Evolutionary conservation across 2,113 vertebrate genomes (phyloP), one percentile per base, ranked within the genome.

Genomic region (Clarias batrachus): DNA sequence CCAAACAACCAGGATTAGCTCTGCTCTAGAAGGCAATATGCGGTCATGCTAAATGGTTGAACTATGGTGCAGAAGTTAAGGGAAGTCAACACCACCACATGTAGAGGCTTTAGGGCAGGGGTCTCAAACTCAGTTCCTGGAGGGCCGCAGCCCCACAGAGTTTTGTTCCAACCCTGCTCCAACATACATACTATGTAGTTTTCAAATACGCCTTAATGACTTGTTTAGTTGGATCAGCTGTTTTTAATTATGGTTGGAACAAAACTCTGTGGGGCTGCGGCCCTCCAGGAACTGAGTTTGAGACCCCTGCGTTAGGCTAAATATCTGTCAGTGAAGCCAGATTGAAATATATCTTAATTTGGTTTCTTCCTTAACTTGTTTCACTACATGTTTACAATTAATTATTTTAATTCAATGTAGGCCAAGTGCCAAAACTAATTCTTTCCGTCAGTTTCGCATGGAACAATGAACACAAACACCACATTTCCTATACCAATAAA

Each of bases 401-500:
- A 56, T 14, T 68, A 3, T 83, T 33, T 74, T 77, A 25, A 83
- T 82, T 83, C 1, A 70, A 48, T 70, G 57, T 87, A 74, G 71
- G 71, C 71, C 78, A 57, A 37, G 60, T 59, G 80, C 73, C 81
- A 66, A 70, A 62, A 83, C 74, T 76, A 88, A 89, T 37, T 66
- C 3, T 73, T 84, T 86, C 65, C 62, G 41, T 25, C 41, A 48
- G 33, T 70, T 88, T 84, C 63, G 87, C 41, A 81, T 68, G 66
- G 83, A 86, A 62, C 27, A 78, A 23, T 71, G 74, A 25, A 62
- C 37, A 74, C 57, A 52, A 63, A 33, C 57, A 62, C 11, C 2
- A 14, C 7, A 74, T n/a, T 77, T 17, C 62, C 10, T 65, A 21
- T 16, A 13, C 25, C 37, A 65, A 48, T 12, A 23, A 48, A 37